Evolutionary conservation across 1,140 invertebrate species (phyloP).

Genomic region (Bombus balteatus): DNA sequence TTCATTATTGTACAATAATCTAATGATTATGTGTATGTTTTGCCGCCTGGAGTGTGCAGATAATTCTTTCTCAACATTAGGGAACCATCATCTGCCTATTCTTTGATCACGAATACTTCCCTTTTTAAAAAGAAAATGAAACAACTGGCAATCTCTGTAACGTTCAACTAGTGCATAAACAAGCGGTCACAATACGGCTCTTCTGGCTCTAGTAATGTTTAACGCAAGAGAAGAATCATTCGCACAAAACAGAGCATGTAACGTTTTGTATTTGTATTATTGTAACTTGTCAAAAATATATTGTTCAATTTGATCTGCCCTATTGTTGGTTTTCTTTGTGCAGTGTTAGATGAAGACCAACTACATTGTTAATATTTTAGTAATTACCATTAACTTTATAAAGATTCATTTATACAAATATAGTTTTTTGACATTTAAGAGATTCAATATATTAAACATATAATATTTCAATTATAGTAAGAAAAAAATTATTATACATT

Average conservation of each 20-base stretch:
- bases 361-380: not conserved
- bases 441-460: conserved; percentile 1
- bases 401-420: not conserved
- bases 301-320: conserved; percentile 77
- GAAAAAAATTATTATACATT: conserved; percentile 28
- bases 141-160: conserved; percentile 40
- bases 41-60: conserved; percentile 65
- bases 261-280: conserved; percentile 75
- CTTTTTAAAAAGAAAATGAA: conserved; percentile 27
- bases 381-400: not conserved
- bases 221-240: conserved; percentile 67
- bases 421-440: conserved; percentile 1
- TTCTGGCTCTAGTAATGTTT: conserved; percentile 16
- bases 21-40: conserved; percentile 81
- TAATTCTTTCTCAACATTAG: conserved; percentile 65
- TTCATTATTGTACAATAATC: conserved; percentile 79
- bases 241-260: conserved; percentile 70
- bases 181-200: conserved; percentile 38
- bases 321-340: conserved; percentile 77
- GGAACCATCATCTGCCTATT: conserved; percentile 20
- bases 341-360: conserved; percentile 26
- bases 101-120: not conserved
- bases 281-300: conserved; percentile 82
- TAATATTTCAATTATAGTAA: conserved; percentile 17
- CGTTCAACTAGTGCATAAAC: conserved; percentile 54